These are phyloP conservation scores for Sitta europaea DNA, from an alignment of 2,113 vertebrate species.

Conservation along the genomic window DNA sequence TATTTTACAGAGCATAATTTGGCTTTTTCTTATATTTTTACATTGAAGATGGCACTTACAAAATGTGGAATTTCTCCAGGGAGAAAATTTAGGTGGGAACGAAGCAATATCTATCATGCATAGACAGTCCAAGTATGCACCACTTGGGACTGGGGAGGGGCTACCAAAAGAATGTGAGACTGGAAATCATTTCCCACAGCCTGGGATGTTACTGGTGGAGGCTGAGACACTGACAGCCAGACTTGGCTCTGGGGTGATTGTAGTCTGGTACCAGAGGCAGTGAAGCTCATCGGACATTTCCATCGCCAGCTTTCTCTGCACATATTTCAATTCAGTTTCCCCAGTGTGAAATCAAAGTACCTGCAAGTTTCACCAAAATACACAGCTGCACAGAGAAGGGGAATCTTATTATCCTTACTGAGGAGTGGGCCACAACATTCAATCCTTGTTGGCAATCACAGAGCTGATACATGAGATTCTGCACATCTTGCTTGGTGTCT, in stretches of 20 bases:
- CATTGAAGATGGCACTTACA: rapidly evolving
- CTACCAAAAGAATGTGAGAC: background rate
- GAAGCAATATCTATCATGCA: rapidly evolving
- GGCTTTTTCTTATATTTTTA: background rate
- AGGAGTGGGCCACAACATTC: background rate
- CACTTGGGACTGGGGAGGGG: rapidly evolving
- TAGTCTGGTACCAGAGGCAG: background rate
- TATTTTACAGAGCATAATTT: background rate
- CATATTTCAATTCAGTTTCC: background rate
- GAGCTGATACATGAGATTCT: background rate
- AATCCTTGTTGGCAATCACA: background rate
- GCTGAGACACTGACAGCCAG: background rate
- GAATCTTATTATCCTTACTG: background rate
- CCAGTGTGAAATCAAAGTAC: background rate
- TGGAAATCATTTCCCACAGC: background rate
- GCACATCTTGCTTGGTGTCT: background rate
- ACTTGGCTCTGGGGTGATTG: background rate
- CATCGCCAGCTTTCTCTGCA: background rate
- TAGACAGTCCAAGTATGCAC: background rate
- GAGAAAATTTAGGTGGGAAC: background rate
- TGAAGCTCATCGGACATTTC: background rate
- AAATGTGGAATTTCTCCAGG: background rate
- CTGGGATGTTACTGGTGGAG: background rate
- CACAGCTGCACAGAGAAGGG: background rate
- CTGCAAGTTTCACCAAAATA: background rate